Evolutionary conservation across 2,888 invertebrate genomes (phyloP).

Genomic region (Slavum lentiscoides): DNA sequence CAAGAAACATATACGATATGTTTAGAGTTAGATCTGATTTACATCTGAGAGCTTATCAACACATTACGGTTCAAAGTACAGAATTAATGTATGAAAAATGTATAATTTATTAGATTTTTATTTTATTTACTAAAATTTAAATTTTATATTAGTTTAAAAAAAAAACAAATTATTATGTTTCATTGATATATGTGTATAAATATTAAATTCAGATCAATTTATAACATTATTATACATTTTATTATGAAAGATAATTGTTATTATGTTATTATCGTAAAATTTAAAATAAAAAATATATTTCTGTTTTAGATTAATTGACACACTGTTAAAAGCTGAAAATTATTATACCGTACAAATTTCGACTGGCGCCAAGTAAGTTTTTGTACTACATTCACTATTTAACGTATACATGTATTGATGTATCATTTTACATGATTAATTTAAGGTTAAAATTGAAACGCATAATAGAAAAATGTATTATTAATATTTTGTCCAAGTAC

Average conservation of each 20-base stretch:
- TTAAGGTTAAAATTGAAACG: no score
- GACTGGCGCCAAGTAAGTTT: constrained; percentile 37
- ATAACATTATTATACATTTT: not conserved
- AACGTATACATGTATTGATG: not conserved
- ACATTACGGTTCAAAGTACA: constrained; percentile 60
- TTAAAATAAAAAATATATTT: not conserved
- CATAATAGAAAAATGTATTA: no score
- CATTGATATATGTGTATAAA: no score
- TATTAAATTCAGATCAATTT: no score
- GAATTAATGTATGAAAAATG: constrained; percentile 61
- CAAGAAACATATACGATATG: constrained; percentile 61
- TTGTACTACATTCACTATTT: not conserved
- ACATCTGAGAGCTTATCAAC: constrained; percentile 63
- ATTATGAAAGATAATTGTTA: not conserved
- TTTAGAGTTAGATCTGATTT: constrained; percentile 62
- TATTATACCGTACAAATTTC: constrained; percentile 29
- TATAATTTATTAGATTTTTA: not conserved
- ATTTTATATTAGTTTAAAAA: not conserved
- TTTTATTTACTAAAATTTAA: not conserved
- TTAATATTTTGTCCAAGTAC: no score
- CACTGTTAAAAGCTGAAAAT: constrained; percentile 32
- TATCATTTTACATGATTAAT: not conserved
- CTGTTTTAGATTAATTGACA: constrained; percentile 31
- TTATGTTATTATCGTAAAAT: constrained; percentile 2
- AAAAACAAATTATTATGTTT: no score